Evolutionary conservation across 2,797 vertebrate genomes (phyloP).

Genomic region (Typhlichthys eigenmanni): DNA sequence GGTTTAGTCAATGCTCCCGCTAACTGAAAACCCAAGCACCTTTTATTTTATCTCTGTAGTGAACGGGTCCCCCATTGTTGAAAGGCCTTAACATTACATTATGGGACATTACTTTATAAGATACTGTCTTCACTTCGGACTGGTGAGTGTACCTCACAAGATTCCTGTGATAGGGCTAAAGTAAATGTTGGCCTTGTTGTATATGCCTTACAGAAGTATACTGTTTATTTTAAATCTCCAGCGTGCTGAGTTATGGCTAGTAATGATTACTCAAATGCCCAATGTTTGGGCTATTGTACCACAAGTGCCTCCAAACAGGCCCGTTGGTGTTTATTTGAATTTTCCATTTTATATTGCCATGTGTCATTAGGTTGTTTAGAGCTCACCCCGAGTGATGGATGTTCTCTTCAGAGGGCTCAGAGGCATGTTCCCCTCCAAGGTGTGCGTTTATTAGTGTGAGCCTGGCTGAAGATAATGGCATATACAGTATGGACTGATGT

Average conservation of each 20-base stretch:
- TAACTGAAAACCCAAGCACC: too few species aligned
- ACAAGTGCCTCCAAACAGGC: slow-evolving; percentile 80
- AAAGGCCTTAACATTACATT: slow-evolving; percentile 28
- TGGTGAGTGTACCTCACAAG: slow-evolving; percentile 75
- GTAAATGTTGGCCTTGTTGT: slow-evolving; percentile 82
- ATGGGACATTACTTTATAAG: slow-evolving; percentile 60
- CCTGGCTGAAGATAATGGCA: slow-evolving; percentile 31
- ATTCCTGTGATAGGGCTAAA: slow-evolving; percentile 81
- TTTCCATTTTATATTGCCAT: slow-evolving; percentile 86
- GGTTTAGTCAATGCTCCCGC: slow-evolving; percentile 9
- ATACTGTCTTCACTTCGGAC: slow-evolving; percentile 56
- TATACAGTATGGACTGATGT: slow-evolving; percentile 38
- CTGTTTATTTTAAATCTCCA: slow-evolving; percentile 84
- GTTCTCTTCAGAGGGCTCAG: slow-evolving; percentile 70
- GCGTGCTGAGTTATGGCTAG: slow-evolving; percentile 79
- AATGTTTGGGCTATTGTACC: slow-evolving; percentile 79
- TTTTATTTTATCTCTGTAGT: not conserved
- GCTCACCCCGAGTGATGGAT: slow-evolving; percentile 78
- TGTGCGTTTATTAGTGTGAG: slow-evolving; percentile 16
- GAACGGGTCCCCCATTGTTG: slow-evolving; percentile 35
- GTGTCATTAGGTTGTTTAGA: slow-evolving; percentile 83
- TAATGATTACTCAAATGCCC: slow-evolving; percentile 84
- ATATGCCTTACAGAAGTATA: slow-evolving; percentile 80
- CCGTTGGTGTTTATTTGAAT: slow-evolving; percentile 84
- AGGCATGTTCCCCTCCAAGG: slow-evolving; percentile 37